Percentiles rank a stretch among this genome's conserved stretches.
These are phyloP conservation scores for Drosophila antonietae DNA, from an alignment of 2,888 invertebrate genomes.

Conservation along the genomic window DNA sequence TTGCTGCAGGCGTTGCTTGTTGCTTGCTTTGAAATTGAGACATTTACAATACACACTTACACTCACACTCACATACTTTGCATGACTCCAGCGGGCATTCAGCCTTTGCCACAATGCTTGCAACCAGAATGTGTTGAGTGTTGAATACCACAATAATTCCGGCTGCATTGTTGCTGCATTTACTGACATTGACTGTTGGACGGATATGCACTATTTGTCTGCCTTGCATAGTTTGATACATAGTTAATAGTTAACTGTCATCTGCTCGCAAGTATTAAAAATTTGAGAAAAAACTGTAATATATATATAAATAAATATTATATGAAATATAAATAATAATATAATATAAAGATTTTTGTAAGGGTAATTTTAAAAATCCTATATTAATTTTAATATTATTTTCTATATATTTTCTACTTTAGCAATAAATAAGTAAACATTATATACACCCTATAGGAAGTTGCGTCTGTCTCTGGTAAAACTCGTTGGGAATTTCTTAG, in stretches of 20 bases:
- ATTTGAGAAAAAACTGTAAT: not conserved
- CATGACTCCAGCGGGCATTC: constrained; percentile 23
- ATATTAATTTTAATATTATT: too few species aligned
- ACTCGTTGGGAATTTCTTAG: constrained; percentile 18
- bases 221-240: too few species aligned
- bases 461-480: constrained; percentile 10
- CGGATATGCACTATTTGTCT: not conserved
- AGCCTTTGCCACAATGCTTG: constrained; percentile 22
- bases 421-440: too few species aligned
- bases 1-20: constrained; percentile 48
- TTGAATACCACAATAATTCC: constrained; percentile 5
- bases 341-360: not conserved
- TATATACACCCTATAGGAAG: not conserved
- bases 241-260: too few species aligned
- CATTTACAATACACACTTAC: constrained; percentile 59
- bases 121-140: constrained; percentile 10
- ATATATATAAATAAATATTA: not conserved
- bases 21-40: constrained; percentile 70
- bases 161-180: not conserved
- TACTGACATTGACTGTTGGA: not conserved
- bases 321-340: not conserved
- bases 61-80: constrained; percentile 18
- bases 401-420: too few species aligned
- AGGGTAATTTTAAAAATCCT: too few species aligned
- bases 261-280: not conserved